Conservation (phyloP, 2,113 vertebrate species). For the Neogale vison region DNA sequence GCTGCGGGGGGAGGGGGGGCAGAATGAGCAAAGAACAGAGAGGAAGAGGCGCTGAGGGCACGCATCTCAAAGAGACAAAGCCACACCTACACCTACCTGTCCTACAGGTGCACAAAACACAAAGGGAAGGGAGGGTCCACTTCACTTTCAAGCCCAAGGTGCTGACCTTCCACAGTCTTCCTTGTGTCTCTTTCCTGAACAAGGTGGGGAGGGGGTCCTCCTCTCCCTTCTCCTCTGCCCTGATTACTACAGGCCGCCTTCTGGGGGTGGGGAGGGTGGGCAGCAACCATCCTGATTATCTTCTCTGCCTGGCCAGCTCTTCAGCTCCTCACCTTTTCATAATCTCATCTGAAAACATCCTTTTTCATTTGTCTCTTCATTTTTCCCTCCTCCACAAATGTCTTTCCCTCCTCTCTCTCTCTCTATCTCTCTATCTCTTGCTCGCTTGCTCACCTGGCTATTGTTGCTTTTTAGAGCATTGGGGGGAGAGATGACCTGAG, state of each 20-base stretch:
- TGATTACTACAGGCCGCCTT: rapidly evolving
- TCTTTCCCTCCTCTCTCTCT: not conserved
- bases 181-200: not conserved
- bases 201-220: not conserved
- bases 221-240: not conserved
- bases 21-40: not conserved
- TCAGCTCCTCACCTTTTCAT: not conserved
- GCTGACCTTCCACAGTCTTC: not conserved
- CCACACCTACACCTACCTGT: not conserved
- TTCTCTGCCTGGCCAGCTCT: constrained; percentile 10
- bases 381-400: constrained; percentile 6
- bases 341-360: constrained; percentile 53
- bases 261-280: not conserved
- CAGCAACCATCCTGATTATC: not conserved
- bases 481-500: not conserved
- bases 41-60: not conserved
- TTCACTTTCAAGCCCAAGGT: not conserved
- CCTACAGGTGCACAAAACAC: not conserved
- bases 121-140: not conserved
- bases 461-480: constrained; percentile 42
- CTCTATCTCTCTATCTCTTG: not conserved
- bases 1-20: not conserved
- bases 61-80: not conserved
- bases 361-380: not conserved
- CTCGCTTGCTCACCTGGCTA: not conserved